Conservation (phyloP, 2,113 vertebrate species). For the Ceuthmochares aereus region DNA sequence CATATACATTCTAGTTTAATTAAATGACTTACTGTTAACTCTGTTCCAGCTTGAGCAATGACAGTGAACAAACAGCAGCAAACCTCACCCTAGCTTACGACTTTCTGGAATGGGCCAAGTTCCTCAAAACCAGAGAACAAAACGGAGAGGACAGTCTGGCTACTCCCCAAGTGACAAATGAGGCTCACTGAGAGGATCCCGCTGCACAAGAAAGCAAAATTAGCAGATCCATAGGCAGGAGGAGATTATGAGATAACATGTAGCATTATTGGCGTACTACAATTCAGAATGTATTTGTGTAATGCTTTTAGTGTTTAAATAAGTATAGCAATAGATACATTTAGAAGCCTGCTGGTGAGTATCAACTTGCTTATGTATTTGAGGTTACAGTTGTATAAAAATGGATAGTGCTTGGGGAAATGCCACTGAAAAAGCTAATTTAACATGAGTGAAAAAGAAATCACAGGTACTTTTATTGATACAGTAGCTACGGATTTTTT, state of each 20-base stretch:
- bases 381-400: neutral
- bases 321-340: neutral
- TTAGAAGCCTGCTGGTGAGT: neutral
- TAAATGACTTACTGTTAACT: neutral
- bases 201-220: neutral
- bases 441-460: neutral
- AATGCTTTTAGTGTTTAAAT: neutral
- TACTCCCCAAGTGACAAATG: neutral
- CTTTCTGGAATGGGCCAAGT: slow-evolving; percentile 79
- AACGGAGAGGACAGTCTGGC: neutral
- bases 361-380: neutral
- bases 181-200: neutral
- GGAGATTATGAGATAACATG: slow-evolving; percentile 58
- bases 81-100: slow-evolving; percentile 78
- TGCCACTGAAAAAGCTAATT: neutral
- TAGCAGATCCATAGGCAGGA: slow-evolving; percentile 48
- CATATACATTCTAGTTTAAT: neutral
- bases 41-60: slow-evolving; percentile 78
- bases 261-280: neutral
- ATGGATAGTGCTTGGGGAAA: neutral
- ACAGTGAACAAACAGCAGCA: slow-evolving; percentile 81
- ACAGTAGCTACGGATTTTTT: neutral
- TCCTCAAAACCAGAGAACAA: slow-evolving; percentile 72
- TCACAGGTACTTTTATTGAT: neutral
- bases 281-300: neutral